Evolutionary conservation across 2,113 vertebrate species (phyloP), one percentile per base, ranked within the genome.

Genomic region (Oxygymnocypris stewartii): DNA sequence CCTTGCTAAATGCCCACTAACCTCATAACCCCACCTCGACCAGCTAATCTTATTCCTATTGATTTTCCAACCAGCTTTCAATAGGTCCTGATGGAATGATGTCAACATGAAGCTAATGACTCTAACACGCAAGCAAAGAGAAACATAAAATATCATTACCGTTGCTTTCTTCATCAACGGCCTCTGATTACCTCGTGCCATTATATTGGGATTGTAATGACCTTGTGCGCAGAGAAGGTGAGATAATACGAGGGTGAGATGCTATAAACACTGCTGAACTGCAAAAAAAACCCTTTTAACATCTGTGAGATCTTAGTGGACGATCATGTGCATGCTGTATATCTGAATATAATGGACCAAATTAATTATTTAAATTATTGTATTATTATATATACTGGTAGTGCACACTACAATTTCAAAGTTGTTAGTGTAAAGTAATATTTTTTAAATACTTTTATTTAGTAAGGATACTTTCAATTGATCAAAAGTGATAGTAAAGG

Each of bases 1-100:
- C 95, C 94, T 95, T 95, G 93, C 94, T 95, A 93, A 93, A 92
- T 93, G 92, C 93, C 95, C 95, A 94, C 94, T 96, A 95, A 95
- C 97, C 96, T 96, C 94, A 94, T 95, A 96, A 95, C 96, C 96
- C 95, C 95, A 96, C 95, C 94, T 95, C 95, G 96, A 97, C 95
- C 95, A 96, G 95, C 94, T 96, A 96, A 97, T 98, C 95, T 97
- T 96, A 96, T 97, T 96, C 95, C 90, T 95, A 98, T 97, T 96
- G 96, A 98, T 98, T 98, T 98, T 96, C 93, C 94, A 95, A 94
- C 94, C 92, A 93, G 93, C 95, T 94, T 96, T 95, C 96, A 95
- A 95, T 94, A 85, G 95, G 96, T 95, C 94, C 89, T 95, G 96
- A 96, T 95, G 95, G 95, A 96, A 95, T 94, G 94, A 93, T 96